Evolutionary conservation across 2,888 invertebrate genomes (phyloP).

Genomic region (Scaptomyza flava): DNA sequence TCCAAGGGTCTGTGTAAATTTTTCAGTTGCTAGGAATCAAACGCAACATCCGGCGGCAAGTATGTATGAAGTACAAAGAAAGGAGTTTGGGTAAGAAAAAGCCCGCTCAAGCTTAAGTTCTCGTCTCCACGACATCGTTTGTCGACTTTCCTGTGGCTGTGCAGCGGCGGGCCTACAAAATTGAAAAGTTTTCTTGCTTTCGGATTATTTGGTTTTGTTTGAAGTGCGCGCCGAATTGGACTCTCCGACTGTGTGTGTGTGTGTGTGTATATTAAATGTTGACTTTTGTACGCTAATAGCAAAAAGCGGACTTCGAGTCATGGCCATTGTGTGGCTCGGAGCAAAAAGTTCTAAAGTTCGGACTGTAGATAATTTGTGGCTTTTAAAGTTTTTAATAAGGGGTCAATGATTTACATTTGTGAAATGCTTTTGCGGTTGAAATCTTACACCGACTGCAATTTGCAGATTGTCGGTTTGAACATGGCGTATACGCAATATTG

Average conservation of each 20-base stretch:
- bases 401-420: slow-evolving; percentile 76
- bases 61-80: neutral
- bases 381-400: slow-evolving; percentile 75
- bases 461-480: slow-evolving; percentile 26
- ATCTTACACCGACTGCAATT: slow-evolving; percentile 19
- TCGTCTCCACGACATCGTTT: neutral
- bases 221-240: slow-evolving; percentile 46
- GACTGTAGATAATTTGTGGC: slow-evolving; percentile 74
- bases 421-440: slow-evolving; percentile 30
- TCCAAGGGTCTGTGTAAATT: slow-evolving; percentile 70
- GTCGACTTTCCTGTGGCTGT: slow-evolving; percentile 1
- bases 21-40: slow-evolving; percentile 60
- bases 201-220: slow-evolving; percentile 67
- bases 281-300: slow-evolving; percentile 78
- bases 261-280: slow-evolving; percentile 57
- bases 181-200: slow-evolving; percentile 71
- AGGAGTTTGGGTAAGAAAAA: neutral
- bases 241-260: slow-evolving; percentile 22
- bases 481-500: slow-evolving; percentile 26
- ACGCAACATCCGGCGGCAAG: slow-evolving; percentile 54
- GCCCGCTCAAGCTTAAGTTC: neutral
- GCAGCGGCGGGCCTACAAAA: slow-evolving; percentile 53
- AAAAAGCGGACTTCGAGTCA: slow-evolving; percentile 53
- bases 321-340: slow-evolving; percentile 59
- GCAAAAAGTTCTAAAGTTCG: slow-evolving; percentile 70